Conservation (phyloP, 2,888 invertebrate species). For the Agrotis exclamationis region DNA sequence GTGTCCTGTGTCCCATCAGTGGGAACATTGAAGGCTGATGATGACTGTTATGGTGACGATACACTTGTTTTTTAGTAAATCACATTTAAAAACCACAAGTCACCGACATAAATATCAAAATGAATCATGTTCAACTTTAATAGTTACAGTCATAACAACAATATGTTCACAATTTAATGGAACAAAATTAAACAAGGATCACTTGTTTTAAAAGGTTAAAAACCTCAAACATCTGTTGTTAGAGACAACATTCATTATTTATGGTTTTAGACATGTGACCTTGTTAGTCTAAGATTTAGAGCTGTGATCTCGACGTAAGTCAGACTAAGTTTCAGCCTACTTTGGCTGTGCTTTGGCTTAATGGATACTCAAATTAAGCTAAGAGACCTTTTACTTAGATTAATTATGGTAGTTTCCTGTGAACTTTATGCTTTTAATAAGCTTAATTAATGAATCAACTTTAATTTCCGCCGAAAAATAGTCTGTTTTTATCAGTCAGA, state of each 20-base stretch:
- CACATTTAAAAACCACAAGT: not conserved
- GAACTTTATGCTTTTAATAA: not conserved
- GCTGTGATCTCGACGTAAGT: conserved; percentile 9
- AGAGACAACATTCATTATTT: conserved; percentile 2
- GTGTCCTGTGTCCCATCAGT: too few relatives aligned
- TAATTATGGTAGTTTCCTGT: not conserved
- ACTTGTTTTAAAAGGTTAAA: conserved; percentile 37
- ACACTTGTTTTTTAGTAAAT: not conserved
- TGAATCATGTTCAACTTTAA: conserved; percentile 27
- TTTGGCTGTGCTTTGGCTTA: conserved; percentile 18
- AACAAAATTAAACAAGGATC: conserved; percentile 28
- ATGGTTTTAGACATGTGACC: conserved; percentile 12
- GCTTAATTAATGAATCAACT: not conserved
- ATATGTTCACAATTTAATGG: conserved; percentile 45
- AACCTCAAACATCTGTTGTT: conserved; percentile 35
- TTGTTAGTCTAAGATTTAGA: conserved; percentile 17
- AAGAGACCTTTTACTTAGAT: not conserved
- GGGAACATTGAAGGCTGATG: too few relatives aligned
- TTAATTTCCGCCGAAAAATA: not conserved
- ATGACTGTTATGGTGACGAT: too few relatives aligned
- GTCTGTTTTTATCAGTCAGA: too few relatives aligned
- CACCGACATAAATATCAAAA: conserved; percentile 30
- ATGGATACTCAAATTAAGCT: conserved; percentile 12
- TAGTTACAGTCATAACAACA: conserved; percentile 23
- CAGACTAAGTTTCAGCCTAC: conserved; percentile 12